Evolutionary conservation across 1,140 invertebrate genomes (phyloP), one percentile per base, ranked within the genome.

Genomic region (Bombus pyrosoma): DNA sequence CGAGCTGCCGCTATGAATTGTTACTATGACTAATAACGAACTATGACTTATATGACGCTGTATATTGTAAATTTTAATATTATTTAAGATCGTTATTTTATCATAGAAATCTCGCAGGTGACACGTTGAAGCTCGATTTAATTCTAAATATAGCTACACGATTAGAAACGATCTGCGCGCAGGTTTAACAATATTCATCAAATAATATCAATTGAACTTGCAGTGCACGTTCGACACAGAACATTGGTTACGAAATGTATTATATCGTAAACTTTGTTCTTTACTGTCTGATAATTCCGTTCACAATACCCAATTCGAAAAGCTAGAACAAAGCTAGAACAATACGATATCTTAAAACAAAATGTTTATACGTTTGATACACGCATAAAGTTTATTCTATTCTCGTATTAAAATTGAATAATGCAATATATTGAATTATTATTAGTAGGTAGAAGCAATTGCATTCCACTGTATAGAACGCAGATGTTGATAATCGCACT

Each of bases 381-480:
- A 18, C 18, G 47, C 47, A 53, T 53, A 78, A 43, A 10, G 18
- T 41, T 18, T 1, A 32, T 43, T 64, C 22, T 66, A 34, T 53
- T 64, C 37, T 64, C 25, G 5, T 22, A 10, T 4, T 64, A 41
- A 64, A 39, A 25, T 43, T 5, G 59, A 59, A 78, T 64, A 66
- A 72, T 39, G 28, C 3, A 72, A 72, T 34, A 22, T 41, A 22
- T 43, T 32, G 53, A 28, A n/a, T 32, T 62, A 72, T 72, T 66
- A 41, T 41, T 57, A 37, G 39, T n/a, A 62, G 59, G n/a, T 1
- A 22, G 5, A 37, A 37, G 1, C 72, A 28, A 53, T 69, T 15
- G 64, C 78, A 80, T 80, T 69, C 78, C 78, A 28, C 28, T 12
- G 22, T 18, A 39, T 34, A 80, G 39, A 25, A 25, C 32, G 32